Base-by-base conservation (phyloP, 1,140 invertebrate genomes). In the Drosophila nannoptera region DNA sequence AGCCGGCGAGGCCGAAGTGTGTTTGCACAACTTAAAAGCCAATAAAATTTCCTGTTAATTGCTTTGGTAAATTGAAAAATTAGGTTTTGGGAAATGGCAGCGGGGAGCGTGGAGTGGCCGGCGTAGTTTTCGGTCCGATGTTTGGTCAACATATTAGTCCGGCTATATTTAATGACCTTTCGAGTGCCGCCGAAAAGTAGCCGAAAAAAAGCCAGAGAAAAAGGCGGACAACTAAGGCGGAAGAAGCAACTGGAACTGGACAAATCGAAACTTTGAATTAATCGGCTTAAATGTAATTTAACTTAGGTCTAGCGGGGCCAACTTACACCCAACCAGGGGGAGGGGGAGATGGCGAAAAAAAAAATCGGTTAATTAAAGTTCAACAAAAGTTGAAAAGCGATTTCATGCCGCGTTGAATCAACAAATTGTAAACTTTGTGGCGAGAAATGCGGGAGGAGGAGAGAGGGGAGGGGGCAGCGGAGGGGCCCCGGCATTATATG, bases 361-460 rank as follows among this genome's bases (percentile, higher is more conserved):
- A 86, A 76, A 81, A 84, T 84, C 77, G 82, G 77, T 86, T 86
- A 86, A 86, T 86, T 86, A 86, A 86, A 86, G 81, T 87, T 86
- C 60, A 81, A 87, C 77, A 86, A 80, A 77, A 86, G 75, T 81
- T 71, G 71, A 72, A 77, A 87, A 84, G 71, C 81, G 81, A 87
- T 86, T 87, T 86, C 82, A 87, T 86, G 81, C 71, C 54, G 82
- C 74, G 82, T 87, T 86, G 77, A 86, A 84, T 84, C 82, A 86
- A 86, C 81, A 81, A 84, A 69, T 87, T 87, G 81, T 86, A 75
- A 87, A 81, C 77, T 76, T 78, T 76, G 65, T 31, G 59, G 45
- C 52, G 46, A 63, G 33, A 42, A 12, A 42, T 9, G 38, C 9
- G 32, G n/a, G 6, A 22, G 14, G 7, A 16, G 40, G 36, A 11